Evolutionary conservation across 2,888 invertebrate genomes (phyloP), one percentile per base, ranked within the genome.

Genomic region (Diaprepes abbreviatus): DNA sequence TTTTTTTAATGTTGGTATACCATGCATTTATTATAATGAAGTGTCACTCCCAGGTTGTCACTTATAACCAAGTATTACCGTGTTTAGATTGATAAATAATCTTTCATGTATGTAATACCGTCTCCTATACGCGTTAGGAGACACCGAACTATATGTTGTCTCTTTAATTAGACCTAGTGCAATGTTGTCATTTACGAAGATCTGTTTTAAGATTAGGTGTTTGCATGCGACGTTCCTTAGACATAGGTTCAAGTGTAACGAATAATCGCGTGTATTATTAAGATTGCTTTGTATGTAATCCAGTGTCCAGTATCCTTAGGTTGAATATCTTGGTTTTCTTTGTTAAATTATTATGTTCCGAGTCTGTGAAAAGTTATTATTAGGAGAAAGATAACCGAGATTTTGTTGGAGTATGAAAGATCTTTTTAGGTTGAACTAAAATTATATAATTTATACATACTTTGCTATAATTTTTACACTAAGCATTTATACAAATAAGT

Each of bases 401-500:
- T 54, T 36, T 19, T 14, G 14, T 54, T 54, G 54, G 14, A 24
- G 55, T 55, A 55, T 55, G 55, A 36, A 38, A n/a, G 54, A 17
- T 55, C 31, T 36, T 62, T 60, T 52, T 50, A 59, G 38, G 50
- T 48, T 62, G 21, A 62, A 50, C 50, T 62, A 24, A 62, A 48
- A 62, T 31, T 28, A 40, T 59, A 28, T 62, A 14, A 50, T 35
- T 62, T 62, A 50, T 52, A 45, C 50, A 52, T 62, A 50, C 33
- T 45, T 52, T 24, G 17, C 38, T 62, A 64, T 64, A 52, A 28
- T 64, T 64, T 64, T 64, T 64, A 64, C 64, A 64, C 54, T 64
- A 64, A 64, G 55, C 55, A 64, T 64, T 64, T 54, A 64, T 64
- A 64, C 40, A 40, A 24, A 40, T 43, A 54, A 64, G 54, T 64